Conservation (phyloP, 2,797 vertebrate species). For the Acomys russatus region DNA sequence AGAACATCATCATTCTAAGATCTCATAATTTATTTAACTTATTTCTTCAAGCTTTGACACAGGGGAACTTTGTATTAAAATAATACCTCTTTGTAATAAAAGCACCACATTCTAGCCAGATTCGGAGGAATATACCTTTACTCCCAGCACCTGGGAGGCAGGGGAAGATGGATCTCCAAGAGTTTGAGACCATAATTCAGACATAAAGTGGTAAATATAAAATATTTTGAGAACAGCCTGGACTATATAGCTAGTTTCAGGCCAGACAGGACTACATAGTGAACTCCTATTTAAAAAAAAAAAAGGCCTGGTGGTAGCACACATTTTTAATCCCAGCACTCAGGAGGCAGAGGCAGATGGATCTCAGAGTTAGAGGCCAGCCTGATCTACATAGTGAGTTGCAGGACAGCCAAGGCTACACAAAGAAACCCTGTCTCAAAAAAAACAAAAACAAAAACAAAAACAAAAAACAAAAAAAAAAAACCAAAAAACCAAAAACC, state of each 20-base stretch:
- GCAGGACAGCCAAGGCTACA: background rate
- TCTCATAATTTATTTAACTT: background rate
- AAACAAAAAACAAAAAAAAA: too few relatives aligned
- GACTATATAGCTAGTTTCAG: background rate
- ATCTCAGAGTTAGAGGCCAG: too few relatives aligned
- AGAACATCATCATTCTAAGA: background rate
- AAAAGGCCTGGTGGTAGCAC: too few relatives aligned
- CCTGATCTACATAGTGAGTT: too few relatives aligned
- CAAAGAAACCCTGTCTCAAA: too few relatives aligned
- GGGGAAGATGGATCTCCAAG: background rate
- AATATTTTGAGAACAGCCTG: background rate
- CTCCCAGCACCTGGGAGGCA: background rate
- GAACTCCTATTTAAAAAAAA: background rate
- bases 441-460: too few relatives aligned
- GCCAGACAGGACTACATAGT: background rate
- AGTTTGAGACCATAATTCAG: background rate
- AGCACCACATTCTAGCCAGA: background rate
- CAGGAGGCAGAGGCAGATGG: too few relatives aligned
- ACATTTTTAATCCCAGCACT: too few relatives aligned
- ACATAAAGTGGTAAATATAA: background rate
- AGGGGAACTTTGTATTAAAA: background rate
- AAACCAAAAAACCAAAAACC: too few relatives aligned
- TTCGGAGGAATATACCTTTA: background rate
- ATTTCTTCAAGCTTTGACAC: background rate
- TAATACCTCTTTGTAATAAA: background rate